A percentile compares a stretch with the other conserved stretches of the same genome.
These are phyloP conservation scores for Isotomurus palustris DNA, from an alignment of 2,888 invertebrate genomes.

Conservation along the genomic window DNA sequence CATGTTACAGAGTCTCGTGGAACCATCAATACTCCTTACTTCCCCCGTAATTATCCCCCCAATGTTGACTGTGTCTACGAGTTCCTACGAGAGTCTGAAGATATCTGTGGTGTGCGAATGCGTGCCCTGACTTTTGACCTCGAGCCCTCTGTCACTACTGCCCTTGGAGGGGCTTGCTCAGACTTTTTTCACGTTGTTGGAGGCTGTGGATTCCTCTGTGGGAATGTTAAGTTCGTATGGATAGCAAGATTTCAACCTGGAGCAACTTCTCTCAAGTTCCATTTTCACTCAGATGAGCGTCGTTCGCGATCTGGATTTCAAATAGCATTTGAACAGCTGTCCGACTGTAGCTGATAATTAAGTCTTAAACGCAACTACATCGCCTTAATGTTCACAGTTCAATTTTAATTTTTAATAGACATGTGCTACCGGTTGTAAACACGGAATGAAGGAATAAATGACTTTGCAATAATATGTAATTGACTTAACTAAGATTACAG, in stretches of 20 bases:
- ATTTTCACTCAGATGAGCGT: conserved; percentile 48
- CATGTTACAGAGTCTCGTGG: conserved; percentile 47
- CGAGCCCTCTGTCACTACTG: conserved; percentile 45
- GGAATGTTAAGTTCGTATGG: conserved; percentile 47
- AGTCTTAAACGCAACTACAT: too few relatives aligned
- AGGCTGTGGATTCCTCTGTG: conserved; percentile 48
- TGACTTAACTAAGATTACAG: too few relatives aligned
- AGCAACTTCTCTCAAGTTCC: conserved; percentile 48
- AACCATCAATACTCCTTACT: conserved; percentile 48
- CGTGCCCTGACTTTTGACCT: conserved; percentile 46
- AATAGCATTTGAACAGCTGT: conserved; percentile 48
- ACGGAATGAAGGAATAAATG: too few relatives aligned
- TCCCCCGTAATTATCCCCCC: conserved; percentile 47
- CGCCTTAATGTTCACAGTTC: too few relatives aligned
- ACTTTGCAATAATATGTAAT: too few relatives aligned
- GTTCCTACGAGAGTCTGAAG: conserved; percentile 47
- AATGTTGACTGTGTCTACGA: conserved; percentile 49
- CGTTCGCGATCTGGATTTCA: conserved; percentile 46
- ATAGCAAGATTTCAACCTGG: conserved; percentile 48
- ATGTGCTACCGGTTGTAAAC: too few relatives aligned
- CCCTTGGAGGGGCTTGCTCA: conserved; percentile 48
- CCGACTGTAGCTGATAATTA: conserved; percentile 40
- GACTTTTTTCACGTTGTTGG: conserved; percentile 47
- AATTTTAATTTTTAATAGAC: too few relatives aligned
- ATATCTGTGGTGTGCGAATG: conserved; percentile 48